These are phyloP conservation scores for Drosophila lacicola DNA, from an alignment of 2,888 invertebrate species.

Conservation along the genomic window DNA sequence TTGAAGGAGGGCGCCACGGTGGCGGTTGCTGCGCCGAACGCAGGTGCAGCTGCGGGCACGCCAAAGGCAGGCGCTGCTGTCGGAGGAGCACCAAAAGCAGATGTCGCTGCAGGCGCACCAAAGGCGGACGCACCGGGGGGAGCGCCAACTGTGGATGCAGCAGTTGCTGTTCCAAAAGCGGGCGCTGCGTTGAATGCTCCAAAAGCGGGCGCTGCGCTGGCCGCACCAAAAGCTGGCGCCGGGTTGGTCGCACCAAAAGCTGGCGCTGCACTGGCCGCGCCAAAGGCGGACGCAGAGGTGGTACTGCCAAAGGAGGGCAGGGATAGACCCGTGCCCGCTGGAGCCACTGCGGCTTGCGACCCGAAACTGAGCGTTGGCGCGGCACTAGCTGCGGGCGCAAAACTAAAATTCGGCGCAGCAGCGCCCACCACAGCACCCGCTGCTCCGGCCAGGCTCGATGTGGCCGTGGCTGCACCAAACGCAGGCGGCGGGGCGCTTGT, in stretches of 20 bases:
- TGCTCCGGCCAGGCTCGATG: slow-evolving; percentile 40
- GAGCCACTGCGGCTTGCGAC: slow-evolving; percentile 39
- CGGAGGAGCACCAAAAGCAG: slow-evolving; percentile 31
- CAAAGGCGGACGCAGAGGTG: slow-evolving; percentile 41
- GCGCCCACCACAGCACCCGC: slow-evolving; percentile 25
- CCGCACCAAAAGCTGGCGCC: slow-evolving; percentile 45
- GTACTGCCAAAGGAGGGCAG: slow-evolving; percentile 37
- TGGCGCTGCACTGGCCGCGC: slow-evolving; percentile 27
- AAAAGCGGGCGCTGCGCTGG: slow-evolving; percentile 42
- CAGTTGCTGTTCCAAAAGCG: slow-evolving; percentile 42
- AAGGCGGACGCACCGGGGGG: slow-evolving; percentile 15
- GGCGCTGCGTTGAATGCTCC: slow-evolving; percentile 46
- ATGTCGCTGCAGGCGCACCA: background rate
- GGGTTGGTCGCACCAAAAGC: slow-evolving; percentile 30
- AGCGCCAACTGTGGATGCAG: slow-evolving; percentile 33
- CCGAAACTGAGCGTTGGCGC: slow-evolving; percentile 67
- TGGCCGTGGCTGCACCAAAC: slow-evolving; percentile 46
- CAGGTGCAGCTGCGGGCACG: background rate
- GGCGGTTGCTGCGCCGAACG: slow-evolving; percentile 34
- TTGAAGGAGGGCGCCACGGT: slow-evolving; percentile 62
- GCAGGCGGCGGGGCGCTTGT: slow-evolving; percentile 58
- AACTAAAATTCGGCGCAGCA: slow-evolving; percentile 37
- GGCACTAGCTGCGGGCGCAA: slow-evolving; percentile 26
- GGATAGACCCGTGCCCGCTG: slow-evolving; percentile 5
- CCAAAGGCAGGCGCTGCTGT: slow-evolving; percentile 29